A percentile compares a stretch with the other conserved stretches of the same genome.
These are phyloP conservation scores for Chaenodraco wilsoni DNA, from an alignment of 2,797 vertebrate genomes.

Conservation along the genomic window DNA sequence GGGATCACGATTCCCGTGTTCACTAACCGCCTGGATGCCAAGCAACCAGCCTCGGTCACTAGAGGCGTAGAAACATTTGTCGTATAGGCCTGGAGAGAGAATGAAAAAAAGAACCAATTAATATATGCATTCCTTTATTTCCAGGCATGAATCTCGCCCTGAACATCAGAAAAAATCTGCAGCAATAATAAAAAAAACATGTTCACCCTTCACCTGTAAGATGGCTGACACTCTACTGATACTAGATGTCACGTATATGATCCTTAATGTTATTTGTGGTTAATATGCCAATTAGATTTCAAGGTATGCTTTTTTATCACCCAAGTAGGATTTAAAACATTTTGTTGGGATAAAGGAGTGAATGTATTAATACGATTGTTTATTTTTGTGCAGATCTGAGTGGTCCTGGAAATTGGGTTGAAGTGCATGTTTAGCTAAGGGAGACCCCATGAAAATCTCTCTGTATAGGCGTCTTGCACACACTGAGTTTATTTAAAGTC, in stretches of 20 bases:
- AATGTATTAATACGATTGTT: constrained; percentile 29
- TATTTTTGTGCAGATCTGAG: constrained; percentile 45
- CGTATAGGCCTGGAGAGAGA: constrained; percentile 90
- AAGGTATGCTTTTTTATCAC: no score
- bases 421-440: constrained; percentile 72
- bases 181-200: neutral
- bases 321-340: constrained; percentile 9
- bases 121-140: constrained; percentile 9
- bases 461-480: constrained; percentile 74
- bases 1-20: constrained; percentile 94
- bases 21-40: constrained; percentile 93
- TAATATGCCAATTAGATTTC: neutral
- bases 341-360: constrained; percentile 13
- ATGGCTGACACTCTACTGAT: neutral
- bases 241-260: neutral
- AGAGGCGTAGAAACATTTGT: constrained; percentile 98
- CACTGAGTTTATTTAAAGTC: constrained; percentile 76
- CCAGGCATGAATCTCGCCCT: neutral
- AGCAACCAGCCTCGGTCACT: constrained; percentile 97
- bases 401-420: constrained; percentile 66
- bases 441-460: constrained; percentile 76
- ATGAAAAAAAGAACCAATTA: constrained; percentile 27
- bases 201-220: neutral
- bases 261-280: neutral
- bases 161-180: neutral